Conservation (phyloP, 1,140 invertebrate species). For the Oreohelix idahoensis region DNA sequence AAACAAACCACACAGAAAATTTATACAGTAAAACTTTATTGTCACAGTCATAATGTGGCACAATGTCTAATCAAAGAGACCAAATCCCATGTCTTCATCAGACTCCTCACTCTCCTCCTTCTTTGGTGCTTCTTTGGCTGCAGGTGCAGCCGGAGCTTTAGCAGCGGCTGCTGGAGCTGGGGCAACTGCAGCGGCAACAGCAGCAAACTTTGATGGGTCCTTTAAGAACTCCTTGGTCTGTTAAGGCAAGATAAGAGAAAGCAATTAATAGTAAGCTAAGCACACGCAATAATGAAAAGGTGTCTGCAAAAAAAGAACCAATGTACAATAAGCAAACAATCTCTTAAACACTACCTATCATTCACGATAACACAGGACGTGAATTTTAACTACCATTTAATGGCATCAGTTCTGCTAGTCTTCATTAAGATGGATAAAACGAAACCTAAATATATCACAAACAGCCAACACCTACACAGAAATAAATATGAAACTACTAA, state of each 20-base stretch:
- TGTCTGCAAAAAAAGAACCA: too few species aligned
- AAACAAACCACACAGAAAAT: not conserved
- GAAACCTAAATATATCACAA: too few species aligned
- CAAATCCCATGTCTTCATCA: constrained; percentile 90
- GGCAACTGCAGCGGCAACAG: constrained; percentile 75
- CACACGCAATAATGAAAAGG: too few species aligned
- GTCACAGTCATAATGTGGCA: not conserved
- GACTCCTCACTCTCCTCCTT: constrained; percentile 82
- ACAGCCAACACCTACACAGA: too few species aligned
- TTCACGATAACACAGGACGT: not conserved
- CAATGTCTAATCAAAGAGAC: constrained; percentile 73
- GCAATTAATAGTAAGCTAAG: not conserved
- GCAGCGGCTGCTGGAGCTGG: constrained; percentile 75
- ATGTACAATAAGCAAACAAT: too few species aligned
- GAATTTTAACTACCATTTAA: not conserved
- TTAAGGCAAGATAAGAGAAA: not conserved
- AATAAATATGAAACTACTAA: too few species aligned
- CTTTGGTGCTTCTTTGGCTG: constrained; percentile 77
- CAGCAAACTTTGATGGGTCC: constrained; percentile 91
- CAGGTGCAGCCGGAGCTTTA: constrained; percentile 69
- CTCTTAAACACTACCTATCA: not conserved
- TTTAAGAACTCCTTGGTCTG: constrained; percentile 76
- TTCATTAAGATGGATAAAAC: too few species aligned
- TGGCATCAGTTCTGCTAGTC: not conserved
- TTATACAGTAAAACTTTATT: not conserved